These are phyloP conservation scores for Drosophila malerkotliana DNA, from an alignment of 1,140 invertebrate genomes.

Conservation along the genomic window DNA sequence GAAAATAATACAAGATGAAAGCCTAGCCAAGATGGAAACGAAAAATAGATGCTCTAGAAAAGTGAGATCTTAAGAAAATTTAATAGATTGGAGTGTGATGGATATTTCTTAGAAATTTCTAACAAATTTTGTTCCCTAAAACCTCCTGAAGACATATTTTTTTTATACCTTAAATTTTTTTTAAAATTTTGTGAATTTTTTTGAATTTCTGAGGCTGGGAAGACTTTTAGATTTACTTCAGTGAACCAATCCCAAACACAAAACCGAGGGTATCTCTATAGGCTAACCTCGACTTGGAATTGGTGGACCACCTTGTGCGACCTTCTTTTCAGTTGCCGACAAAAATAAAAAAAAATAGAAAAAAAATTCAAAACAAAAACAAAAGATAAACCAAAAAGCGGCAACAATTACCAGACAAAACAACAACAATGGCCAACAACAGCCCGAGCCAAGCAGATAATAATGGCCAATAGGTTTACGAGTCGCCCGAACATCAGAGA, in stretches of 20 bases:
- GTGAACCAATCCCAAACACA: neutral
- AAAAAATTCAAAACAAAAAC: slow-evolving; percentile 53
- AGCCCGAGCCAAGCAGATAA: slow-evolving; percentile 50
- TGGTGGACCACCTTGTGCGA: slow-evolving; percentile 77
- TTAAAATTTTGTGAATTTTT: too few species aligned
- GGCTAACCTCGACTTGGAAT: slow-evolving; percentile 58
- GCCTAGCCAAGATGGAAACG: neutral
- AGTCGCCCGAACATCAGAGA: slow-evolving; percentile 22
- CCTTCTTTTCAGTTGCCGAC: slow-evolving; percentile 75
- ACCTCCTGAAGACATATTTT: too few species aligned
- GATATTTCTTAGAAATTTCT: neutral
- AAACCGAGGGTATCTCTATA: slow-evolving; percentile 38
- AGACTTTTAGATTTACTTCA: too few species aligned
- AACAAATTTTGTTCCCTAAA: too few species aligned
- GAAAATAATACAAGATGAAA: slow-evolving; percentile 66
- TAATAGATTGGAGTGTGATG: neutral
- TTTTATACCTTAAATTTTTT: too few species aligned
- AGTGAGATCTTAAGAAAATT: neutral
- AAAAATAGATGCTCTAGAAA: slow-evolving; percentile 39
- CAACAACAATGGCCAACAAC: slow-evolving; percentile 49
- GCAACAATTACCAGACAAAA: slow-evolving; percentile 73
- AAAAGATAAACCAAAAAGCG: slow-evolving; percentile 56
- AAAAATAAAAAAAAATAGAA: slow-evolving; percentile 11
- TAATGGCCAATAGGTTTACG: slow-evolving; percentile 71
- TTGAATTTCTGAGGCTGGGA: too few species aligned